A percentile compares a stretch with the other conserved stretches of the same genome.
Evolutionary conservation across 2,888 invertebrate genomes (phyloP).

Genomic region (Criorhina ranunculi): DNA sequence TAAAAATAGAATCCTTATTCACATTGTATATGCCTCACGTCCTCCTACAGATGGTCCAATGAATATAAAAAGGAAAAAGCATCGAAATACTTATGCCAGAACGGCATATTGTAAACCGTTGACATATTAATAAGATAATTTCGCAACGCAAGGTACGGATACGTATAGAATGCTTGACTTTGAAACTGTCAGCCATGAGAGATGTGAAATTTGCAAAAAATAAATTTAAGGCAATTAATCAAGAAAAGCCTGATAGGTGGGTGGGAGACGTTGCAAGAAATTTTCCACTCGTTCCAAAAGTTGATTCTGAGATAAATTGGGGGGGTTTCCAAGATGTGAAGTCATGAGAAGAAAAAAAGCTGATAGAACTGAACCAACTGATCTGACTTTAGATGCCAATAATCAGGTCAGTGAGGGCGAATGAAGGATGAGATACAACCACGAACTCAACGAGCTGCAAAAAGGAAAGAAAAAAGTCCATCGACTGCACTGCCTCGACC

Average conservation of each 20-base stretch:
- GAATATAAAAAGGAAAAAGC: neutral
- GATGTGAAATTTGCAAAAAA: conserved; percentile 9
- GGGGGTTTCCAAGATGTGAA: neutral
- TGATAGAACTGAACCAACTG: too few species aligned
- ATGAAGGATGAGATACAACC: too few species aligned
- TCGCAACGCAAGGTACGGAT: conserved; percentile 17
- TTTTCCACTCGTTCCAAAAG: conserved; percentile 16
- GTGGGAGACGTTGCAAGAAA: conserved; percentile 26
- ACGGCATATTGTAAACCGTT: conserved; percentile 57
- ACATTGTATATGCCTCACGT: conserved; percentile 40
- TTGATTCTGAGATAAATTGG: conserved; percentile 15
- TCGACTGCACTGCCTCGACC: too few species aligned
- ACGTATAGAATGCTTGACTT: conserved; percentile 33
- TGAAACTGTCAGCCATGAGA: conserved; percentile 14
- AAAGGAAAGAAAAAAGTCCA: too few species aligned
- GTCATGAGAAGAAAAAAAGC: neutral
- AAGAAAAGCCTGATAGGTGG: conserved; percentile 4
- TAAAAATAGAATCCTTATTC: conserved; percentile 67
- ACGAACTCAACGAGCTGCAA: too few species aligned
- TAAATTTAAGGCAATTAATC: conserved; percentile 23
- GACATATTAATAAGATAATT: conserved; percentile 65
- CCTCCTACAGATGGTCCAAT: conserved; percentile 37
- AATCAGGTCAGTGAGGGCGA: too few species aligned
- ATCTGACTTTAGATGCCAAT: too few species aligned
- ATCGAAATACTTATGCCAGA: conserved; percentile 48